Evolutionary conservation across 2,888 invertebrate species (phyloP).

Genomic region (Clunio marinus): DNA sequence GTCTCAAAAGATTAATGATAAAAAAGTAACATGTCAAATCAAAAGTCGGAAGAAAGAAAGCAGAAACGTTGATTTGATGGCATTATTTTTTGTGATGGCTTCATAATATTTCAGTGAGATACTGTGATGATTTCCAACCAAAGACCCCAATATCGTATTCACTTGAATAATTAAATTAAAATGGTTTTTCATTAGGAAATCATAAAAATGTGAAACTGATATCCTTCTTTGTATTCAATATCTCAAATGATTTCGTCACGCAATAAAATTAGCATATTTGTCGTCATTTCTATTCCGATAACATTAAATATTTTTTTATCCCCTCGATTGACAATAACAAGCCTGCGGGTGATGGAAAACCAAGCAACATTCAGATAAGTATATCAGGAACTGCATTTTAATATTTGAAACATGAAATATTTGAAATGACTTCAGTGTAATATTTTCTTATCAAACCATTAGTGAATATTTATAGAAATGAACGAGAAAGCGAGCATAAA

Average conservation of each 20-base stretch:
- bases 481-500: not conserved
- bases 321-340: not conserved
- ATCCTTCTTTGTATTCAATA: slow-evolving; percentile 6
- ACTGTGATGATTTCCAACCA: too few relatives aligned
- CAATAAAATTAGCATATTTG: slow-evolving; percentile 39
- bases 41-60: not conserved
- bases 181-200: slow-evolving; percentile 19
- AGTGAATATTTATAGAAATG: slow-evolving; percentile 37
- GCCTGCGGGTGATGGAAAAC: not conserved
- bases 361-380: not conserved
- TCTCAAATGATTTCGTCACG: slow-evolving; percentile 8
- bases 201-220: slow-evolving; percentile 21
- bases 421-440: not conserved
- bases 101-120: not conserved
- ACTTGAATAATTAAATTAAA: slow-evolving; percentile 27
- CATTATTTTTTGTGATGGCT: not conserved
- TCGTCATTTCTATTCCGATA: not conserved
- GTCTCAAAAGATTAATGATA: slow-evolving; percentile 15
- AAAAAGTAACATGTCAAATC: slow-evolving; percentile 6
- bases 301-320: not conserved
- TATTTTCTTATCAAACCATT: slow-evolving; percentile 39
- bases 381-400: not conserved
- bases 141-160: not conserved
- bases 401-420: not conserved
- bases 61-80: not conserved